Base-by-base conservation (phyloP, 2,797 vertebrate genomes). In the Ctenosaura bakeri region DNA sequence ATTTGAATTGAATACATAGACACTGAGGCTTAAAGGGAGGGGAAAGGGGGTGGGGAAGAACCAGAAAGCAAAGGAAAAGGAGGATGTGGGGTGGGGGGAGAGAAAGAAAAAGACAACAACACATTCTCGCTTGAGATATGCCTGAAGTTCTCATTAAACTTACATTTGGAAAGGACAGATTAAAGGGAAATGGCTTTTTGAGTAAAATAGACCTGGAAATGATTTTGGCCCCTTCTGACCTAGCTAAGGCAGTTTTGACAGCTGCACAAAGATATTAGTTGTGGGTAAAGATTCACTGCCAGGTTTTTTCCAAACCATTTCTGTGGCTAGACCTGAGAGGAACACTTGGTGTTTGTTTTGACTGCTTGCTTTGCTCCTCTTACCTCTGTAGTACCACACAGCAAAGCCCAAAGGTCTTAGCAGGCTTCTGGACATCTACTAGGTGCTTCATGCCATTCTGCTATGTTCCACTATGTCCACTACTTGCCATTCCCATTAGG, bases 151-250 rank as follows among this genome's bases (percentile, higher is more conserved):
- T 95, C 95, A 96, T 96, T 96, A 96, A 94, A 96, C 95, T 95
- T 96, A 96, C 96, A 95, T 96, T 96, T 96, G 89, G 94, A 95
- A 96, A 95, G 91, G 93, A 94, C 92, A 96, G 92, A 95, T 94
- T 95, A 95, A 95, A 96, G 94, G 93, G 92, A 96, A 96, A 95
- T 95, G 94, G 93, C 92, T 95, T 95, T 95, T 92, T 69, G 73
- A 94, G 95, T 93, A 96, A 96, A 96, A 96, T 96, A 96, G 95
- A 95, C 88, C 92, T 93, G 92, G 93, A 96, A 96, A 96, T 96
- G 89, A 95, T 96, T 96, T 95, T 94, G 95, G 93, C 94, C 94
- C 73, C 94, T 94, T 92, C 74, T 95, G 96, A 96, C 95, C 94
- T 92, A 85, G 84, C 88, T 94, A 91, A 93, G 87, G 88, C 91